Evolutionary conservation across 2,797 vertebrate genomes (phyloP).

Genomic region (Crotalus adamanteus): DNA sequence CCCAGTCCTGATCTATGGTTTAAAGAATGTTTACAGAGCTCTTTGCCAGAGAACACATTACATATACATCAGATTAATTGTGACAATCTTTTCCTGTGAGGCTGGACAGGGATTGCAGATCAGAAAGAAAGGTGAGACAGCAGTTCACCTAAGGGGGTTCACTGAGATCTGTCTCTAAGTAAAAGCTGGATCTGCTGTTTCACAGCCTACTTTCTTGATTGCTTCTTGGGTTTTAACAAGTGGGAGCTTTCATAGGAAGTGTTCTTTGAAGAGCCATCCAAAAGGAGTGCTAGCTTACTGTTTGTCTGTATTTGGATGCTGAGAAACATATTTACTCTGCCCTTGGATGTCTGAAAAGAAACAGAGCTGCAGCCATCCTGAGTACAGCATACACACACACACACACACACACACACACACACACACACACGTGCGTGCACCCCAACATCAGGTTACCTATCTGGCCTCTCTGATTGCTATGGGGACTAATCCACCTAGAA

Average conservation of each 20-base stretch:
- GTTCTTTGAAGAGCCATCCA: neutral
- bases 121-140: neutral
- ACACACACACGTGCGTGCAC: neutral
- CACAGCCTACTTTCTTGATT: neutral
- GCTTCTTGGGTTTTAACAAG: neutral
- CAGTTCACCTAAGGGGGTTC: neutral
- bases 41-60: neutral
- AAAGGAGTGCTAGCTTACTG: neutral
- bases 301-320: neutral
- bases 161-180: neutral
- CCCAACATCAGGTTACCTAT: slow-evolving; percentile 46
- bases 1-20: neutral
- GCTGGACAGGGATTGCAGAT: neutral
- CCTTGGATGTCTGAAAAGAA: neutral
- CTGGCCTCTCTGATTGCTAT: slow-evolving; percentile 70
- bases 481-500: slow-evolving; percentile 77
- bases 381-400: neutral
- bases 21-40: neutral
- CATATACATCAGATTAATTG: neutral
- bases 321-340: neutral
- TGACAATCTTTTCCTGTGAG: neutral
- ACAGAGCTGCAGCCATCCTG: neutral
- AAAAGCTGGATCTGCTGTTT: neutral
- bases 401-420: neutral
- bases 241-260: neutral